Evolutionary conservation across 2,888 invertebrate genomes (phyloP).

Genomic region (Argyresthia goedartella): DNA sequence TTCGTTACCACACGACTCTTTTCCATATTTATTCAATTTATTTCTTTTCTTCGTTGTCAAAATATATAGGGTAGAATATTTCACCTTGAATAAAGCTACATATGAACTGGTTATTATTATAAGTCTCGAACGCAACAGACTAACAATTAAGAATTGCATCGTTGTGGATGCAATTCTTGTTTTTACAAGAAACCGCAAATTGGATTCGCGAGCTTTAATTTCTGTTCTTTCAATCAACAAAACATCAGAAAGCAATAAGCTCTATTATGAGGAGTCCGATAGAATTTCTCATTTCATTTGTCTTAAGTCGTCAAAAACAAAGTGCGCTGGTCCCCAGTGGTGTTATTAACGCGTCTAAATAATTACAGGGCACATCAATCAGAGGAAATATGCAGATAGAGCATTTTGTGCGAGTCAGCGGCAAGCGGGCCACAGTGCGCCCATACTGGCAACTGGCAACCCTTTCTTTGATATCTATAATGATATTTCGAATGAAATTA

Average conservation of each 20-base stretch:
- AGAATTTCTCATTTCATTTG: constrained; percentile 69
- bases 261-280: constrained; percentile 57
- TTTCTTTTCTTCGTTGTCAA: not conserved
- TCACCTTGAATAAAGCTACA: no score
- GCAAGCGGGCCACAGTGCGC: constrained; percentile 51
- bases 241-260: constrained; percentile 63
- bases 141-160: constrained; percentile 33
- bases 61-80: no score
- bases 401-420: constrained; percentile 68
- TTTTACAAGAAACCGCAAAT: constrained; percentile 25
- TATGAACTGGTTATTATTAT: not conserved
- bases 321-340: constrained; percentile 63
- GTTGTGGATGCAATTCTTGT: no score
- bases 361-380: constrained; percentile 72
- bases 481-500: constrained; percentile 46
- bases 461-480: constrained; percentile 65
- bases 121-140: not conserved
- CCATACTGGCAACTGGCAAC: constrained; percentile 22
- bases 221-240: constrained; percentile 60
- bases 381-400: constrained; percentile 65
- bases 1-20: constrained; percentile 12
- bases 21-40: not conserved
- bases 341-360: constrained; percentile 71
- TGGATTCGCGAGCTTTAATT: constrained; percentile 36
- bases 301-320: constrained; percentile 68